Base-by-base conservation (phyloP, 1,140 invertebrate genomes). In the Phymastichus coffea region DNA sequence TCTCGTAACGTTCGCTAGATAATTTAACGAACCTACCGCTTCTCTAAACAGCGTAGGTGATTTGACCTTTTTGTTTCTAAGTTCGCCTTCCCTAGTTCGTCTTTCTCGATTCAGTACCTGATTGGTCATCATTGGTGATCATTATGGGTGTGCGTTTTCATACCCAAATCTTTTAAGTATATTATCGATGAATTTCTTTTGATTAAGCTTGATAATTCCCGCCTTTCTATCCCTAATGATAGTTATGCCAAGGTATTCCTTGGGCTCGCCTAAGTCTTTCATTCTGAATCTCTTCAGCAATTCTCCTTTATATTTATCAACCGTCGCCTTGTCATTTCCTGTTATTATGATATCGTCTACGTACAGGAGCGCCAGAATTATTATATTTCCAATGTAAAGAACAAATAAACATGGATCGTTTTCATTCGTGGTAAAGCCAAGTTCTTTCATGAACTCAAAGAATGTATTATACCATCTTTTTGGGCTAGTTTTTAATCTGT, bases 401-500 rank as follows among this genome's bases (percentile, higher is more conserved):
- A 35, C 49, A 43, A 51, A 58, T 4, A 58, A 25, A 22, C 56
- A 58, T 28, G 37, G 59, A 30, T 69, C 64, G 19, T 47, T 15
- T 25, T 61, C 20, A 43, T 58, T 37, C 15, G 33, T 58, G 1
- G 14, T 51, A 23, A 58, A 15, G 4, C 56, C 56, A 3, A 51
- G 4, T 26, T 26, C 19, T 1, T 23, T 58, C 1, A 53, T 48
- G 14, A 60, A 38, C 26, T 56, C 20, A 17, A 38, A 51, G 12
- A 69, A 64, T 48, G 33, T 61, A 19, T 71, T 57, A 59, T 77
- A 71, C 77, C 77, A 81, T 7, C 57, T 56, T 35, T 71, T 61
- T 8, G 74, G 71, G 17, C 73, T 69, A 51, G 81, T 74, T 56
- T 76, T 75, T 8, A 81, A 53, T 3, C 73, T 77, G 62, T 80